Conservation (phyloP, 2,888 invertebrate genomes). For the Coleophora flavipennella region DNA sequence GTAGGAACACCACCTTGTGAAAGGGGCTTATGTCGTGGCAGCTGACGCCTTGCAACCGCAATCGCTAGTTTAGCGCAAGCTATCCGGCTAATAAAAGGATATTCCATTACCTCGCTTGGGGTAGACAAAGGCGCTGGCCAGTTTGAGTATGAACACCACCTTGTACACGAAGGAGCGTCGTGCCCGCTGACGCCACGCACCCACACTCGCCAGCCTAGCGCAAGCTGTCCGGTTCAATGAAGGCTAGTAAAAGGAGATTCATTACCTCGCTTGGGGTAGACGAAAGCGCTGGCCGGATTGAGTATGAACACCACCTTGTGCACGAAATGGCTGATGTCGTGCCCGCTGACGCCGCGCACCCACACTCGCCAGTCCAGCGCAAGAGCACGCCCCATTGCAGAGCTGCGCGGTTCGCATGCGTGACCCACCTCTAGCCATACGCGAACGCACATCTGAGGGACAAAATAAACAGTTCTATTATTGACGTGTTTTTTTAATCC, state of each 20-base stretch:
- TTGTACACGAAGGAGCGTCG: no score
- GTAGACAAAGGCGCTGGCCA: slow-evolving; percentile 60
- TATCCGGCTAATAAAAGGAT: no score
- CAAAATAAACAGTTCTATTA: neutral
- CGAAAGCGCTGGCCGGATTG: slow-evolving; percentile 53
- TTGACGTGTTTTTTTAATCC: no score
- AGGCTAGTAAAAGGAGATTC: no score
- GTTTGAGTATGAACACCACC: no score
- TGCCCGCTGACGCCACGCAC: no score
- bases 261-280: slow-evolving; percentile 61
- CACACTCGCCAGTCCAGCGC: slow-evolving; percentile 64
- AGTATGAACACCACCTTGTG: slow-evolving; percentile 65
- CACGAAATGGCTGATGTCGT: slow-evolving; percentile 59
- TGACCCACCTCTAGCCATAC: slow-evolving; percentile 67
- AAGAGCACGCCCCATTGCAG: slow-evolving; percentile 49
- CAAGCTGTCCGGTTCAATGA: no score
- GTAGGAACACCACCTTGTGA: no score
- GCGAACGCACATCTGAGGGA: slow-evolving; percentile 59
- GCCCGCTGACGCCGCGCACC: slow-evolving; percentile 55
- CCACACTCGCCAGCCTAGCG: no score
- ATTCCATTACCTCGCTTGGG: slow-evolving; percentile 52
- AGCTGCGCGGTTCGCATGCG: slow-evolving; percentile 54
- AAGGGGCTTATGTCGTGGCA: no score
- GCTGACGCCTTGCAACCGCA: no score
- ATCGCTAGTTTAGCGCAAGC: no score